Base-by-base conservation (phyloP, 2,797 vertebrate species). In the Podargus strigoides region DNA sequence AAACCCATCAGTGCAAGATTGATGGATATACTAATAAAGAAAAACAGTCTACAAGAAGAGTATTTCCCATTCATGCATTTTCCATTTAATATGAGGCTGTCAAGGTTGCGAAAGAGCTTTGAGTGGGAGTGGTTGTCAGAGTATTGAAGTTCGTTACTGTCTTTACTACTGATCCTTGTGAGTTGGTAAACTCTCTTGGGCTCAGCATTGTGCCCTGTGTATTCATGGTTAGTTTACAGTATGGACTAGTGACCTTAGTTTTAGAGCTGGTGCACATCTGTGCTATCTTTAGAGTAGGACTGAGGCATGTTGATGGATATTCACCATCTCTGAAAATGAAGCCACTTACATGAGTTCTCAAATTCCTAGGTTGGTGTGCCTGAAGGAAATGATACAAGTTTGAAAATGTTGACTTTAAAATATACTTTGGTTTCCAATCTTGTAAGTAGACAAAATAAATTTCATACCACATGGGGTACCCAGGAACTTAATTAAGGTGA, bases 401-500 rank as follows among this genome's bases (percentile, higher is more conserved):
- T 67, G 34, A 85, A 92, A 87, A 87, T 16, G 46, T 52, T 76
- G 76, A 39, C 82, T 94, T 91, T 79, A 76, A 94, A 93, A 73
- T 72, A 49, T 47, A 69, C 32, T 86, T 84, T 79, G 24, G 8
- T 91, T 86, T 95, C 70, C 47, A 76, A 50, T 34, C 62, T 85
- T 91, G 14, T 68, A 73, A 88, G 55, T 59, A 86, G 53, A 59
- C 70, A 77, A 95, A 84, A 88, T 86, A 85, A 41, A 92, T 85
- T 90, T 89, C 91, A 89, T 67, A 81, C 28, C 76, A 66, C 59
- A n/a, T 73, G 62, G 79, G 50, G 82, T 91, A 75, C 66, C 26
- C 39, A 56, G 85, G 49, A 87, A 84, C 66, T 91, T 94, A 93
- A 93, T 85, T 92, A 91, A 81, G 59, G 82, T 91, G 79, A 93